Evolutionary conservation across 2,797 vertebrate genomes (phyloP).

Genomic region (Urosaurus nigricauda): DNA sequence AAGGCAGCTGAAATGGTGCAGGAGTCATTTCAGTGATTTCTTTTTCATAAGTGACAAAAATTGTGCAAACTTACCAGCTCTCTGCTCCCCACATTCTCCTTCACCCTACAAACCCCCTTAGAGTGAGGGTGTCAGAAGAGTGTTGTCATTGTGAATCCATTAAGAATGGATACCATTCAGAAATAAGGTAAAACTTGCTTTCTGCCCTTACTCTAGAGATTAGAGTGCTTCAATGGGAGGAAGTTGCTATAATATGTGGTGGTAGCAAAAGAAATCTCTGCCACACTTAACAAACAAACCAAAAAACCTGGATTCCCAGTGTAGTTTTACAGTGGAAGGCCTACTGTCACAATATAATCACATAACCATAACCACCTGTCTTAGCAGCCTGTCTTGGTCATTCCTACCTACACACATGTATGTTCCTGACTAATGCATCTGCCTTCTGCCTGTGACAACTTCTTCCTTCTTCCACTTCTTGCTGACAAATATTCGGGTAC

Average conservation of each 20-base stretch:
- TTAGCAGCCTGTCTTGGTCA: background rate
- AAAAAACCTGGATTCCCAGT: background rate
- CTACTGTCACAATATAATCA: background rate
- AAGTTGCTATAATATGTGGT: background rate
- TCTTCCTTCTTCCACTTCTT: background rate
- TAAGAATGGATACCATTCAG: background rate
- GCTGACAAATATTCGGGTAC: background rate
- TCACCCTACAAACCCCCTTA: background rate
- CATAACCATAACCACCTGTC: background rate
- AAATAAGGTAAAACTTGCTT: background rate
- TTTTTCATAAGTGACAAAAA: no score
- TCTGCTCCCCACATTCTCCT: background rate
- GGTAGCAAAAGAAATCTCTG: background rate
- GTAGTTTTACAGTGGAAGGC: background rate
- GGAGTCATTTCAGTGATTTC: no score
- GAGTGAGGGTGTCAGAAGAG: background rate
- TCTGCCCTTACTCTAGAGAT: background rate
- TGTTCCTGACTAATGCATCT: background rate
- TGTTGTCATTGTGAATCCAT: background rate
- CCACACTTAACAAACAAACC: background rate
- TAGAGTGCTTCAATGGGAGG: background rate
- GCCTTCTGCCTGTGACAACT: background rate
- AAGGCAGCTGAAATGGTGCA: background rate
- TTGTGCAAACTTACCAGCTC: background rate
- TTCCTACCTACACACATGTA: no score